phyloP scores from a whole-genome alignment of 2,113 vertebrate species.

The Eclectus roratus region DNA sequence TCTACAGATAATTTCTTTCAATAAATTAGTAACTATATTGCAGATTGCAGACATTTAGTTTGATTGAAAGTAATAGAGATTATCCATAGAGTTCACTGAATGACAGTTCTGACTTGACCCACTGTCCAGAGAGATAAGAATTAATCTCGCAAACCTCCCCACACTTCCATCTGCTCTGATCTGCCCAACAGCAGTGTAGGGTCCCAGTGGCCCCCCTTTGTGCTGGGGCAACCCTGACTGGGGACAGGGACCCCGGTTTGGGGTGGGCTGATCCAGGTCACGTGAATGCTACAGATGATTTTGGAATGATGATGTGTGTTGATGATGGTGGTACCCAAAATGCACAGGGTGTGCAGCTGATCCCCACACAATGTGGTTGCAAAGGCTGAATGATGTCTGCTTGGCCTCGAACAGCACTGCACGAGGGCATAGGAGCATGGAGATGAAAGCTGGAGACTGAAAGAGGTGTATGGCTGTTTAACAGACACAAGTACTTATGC shows the following conservation, averaged over 20 bases:
- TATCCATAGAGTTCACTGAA: constrained; percentile 69
- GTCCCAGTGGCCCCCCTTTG: constrained; percentile 35
- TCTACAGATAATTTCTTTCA: constrained; percentile 70
- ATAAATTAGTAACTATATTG: constrained; percentile 70
- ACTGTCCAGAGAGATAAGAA: constrained; percentile 76
- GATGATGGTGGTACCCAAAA: not conserved
- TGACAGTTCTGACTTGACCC: constrained; percentile 77
- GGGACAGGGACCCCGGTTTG: not conserved
- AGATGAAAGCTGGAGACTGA: not conserved
- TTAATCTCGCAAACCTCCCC: constrained; percentile 77
- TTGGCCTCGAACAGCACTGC: too few relatives aligned
- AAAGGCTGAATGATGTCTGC: too few relatives aligned
- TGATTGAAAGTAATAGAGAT: constrained; percentile 81
- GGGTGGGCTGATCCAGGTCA: not conserved
- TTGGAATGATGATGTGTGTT: rapidly evolving
- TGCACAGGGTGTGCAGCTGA: not conserved
- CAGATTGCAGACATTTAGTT: constrained; percentile 77
- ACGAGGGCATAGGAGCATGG: not conserved
- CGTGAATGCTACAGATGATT: rapidly evolving
- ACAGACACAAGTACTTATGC: not conserved
- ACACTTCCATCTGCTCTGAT: constrained; percentile 40
- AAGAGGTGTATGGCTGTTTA: not conserved
- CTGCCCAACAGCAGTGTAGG: not conserved
- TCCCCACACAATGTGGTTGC: too few relatives aligned
- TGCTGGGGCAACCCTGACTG: constrained; percentile 35